These are phyloP conservation scores for Thamnophis elegans DNA, from an alignment of 2,797 vertebrate genomes.

Conservation along the genomic window DNA sequence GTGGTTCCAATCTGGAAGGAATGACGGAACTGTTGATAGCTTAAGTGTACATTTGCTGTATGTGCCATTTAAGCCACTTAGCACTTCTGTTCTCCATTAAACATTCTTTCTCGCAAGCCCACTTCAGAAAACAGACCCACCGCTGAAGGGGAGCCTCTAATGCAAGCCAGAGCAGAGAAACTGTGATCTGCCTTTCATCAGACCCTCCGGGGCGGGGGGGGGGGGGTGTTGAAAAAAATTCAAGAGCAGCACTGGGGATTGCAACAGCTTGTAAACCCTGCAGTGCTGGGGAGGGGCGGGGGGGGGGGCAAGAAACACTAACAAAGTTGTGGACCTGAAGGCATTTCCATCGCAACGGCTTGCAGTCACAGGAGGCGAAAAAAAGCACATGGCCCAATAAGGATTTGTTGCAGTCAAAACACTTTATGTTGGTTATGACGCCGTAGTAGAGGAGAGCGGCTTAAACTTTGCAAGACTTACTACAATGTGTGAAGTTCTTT, in stretches of 20 bases:
- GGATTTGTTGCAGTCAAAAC: background rate
- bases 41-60: background rate
- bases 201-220: background rate
- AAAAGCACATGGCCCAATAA: background rate
- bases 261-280: background rate
- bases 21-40: background rate
- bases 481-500: background rate
- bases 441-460: background rate
- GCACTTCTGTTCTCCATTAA: constrained; percentile 7
- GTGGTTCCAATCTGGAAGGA: background rate
- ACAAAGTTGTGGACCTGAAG: background rate
- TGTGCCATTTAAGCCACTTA: background rate
- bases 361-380: background rate
- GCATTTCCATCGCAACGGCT: background rate
- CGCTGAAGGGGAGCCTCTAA: background rate
- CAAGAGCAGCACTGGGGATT: background rate
- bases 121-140: background rate
- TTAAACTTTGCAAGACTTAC: background rate
- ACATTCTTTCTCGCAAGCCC: background rate
- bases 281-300: background rate
- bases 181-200: constrained; percentile 23
- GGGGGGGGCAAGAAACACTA: too few species aligned
- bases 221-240: background rate
- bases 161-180: constrained; percentile 14
- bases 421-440: background rate